These are phyloP conservation scores for Trachops cirrhosus DNA, from an alignment of 2,797 vertebrate genomes.

Conservation along the genomic window DNA sequence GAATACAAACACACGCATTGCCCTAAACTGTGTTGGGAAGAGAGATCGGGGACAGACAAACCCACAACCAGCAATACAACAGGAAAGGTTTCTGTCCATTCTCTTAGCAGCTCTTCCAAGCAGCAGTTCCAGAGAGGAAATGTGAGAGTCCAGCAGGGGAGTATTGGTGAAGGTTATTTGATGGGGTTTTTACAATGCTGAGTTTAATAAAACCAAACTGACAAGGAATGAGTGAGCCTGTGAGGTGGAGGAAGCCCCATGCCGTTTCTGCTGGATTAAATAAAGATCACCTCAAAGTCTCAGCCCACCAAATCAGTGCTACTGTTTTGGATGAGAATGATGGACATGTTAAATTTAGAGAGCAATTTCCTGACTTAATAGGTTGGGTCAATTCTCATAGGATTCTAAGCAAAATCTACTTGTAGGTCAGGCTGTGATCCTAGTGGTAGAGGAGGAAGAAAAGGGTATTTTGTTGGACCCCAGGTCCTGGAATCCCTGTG, in stretches of 20 bases:
- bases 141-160: background rate
- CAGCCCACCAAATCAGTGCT: slow-evolving; percentile 2
- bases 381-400: slow-evolving; percentile 15
- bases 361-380: slow-evolving; percentile 49
- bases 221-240: slow-evolving; percentile 16
- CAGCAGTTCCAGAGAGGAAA: background rate
- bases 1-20: background rate
- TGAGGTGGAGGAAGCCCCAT: background rate
- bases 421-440: background rate
- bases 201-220: slow-evolving; percentile 50
- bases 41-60: background rate
- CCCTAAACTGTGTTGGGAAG: background rate
- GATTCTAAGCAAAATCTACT: background rate
- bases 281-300: slow-evolving; percentile 45
- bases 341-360: slow-evolving; percentile 29
- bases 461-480: background rate
- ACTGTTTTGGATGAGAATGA: slow-evolving; percentile 26
- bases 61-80: background rate
- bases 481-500: background rate
- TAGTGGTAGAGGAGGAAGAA: background rate
- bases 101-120: background rate
- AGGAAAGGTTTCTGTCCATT: background rate
- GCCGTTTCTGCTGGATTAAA: slow-evolving; percentile 48
- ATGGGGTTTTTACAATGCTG: background rate
- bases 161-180: background rate